Conservation (phyloP, 1,140 invertebrate species). For the Papilio dardanus region DNA sequence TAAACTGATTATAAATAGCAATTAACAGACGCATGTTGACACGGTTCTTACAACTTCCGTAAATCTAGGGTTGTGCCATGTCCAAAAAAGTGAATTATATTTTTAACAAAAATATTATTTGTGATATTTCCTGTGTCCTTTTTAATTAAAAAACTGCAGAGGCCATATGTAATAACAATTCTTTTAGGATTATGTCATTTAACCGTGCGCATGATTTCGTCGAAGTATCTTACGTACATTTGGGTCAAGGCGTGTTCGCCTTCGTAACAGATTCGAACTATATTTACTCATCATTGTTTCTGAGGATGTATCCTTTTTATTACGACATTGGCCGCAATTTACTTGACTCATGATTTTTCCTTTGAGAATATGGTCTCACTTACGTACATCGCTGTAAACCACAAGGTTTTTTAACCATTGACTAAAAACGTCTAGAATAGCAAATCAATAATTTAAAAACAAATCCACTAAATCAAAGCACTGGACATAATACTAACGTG, state of each 20-base stretch:
- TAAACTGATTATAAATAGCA: constrained; percentile 29
- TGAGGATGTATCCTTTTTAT: not conserved
- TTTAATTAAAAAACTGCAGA: not conserved
- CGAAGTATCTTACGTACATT: not conserved
- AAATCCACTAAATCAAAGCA: not conserved
- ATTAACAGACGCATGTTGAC: constrained; percentile 12
- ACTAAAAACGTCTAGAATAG: not conserved
- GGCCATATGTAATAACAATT: not conserved
- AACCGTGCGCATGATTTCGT: constrained; percentile 11
- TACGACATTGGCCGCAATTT: constrained; percentile 8
- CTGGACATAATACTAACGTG: not conserved
- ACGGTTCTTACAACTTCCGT: constrained; percentile 21
- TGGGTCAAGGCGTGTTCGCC: not conserved
- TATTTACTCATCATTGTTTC: constrained; percentile 6
- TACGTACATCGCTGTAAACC: not conserved
- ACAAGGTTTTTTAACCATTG: not conserved
- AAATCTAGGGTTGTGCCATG: not conserved
- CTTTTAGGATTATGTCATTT: constrained; percentile 1
- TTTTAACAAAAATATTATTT: not conserved
- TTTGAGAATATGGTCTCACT: not conserved
- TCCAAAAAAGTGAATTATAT: not conserved
- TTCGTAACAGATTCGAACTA: not conserved
- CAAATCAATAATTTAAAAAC: not conserved
- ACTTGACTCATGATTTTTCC: constrained; percentile 9
- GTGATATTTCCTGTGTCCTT: not conserved